phyloP scores from a whole-genome alignment of 2,797 vertebrate genomes.

The Coreius guichenoti region DNA sequence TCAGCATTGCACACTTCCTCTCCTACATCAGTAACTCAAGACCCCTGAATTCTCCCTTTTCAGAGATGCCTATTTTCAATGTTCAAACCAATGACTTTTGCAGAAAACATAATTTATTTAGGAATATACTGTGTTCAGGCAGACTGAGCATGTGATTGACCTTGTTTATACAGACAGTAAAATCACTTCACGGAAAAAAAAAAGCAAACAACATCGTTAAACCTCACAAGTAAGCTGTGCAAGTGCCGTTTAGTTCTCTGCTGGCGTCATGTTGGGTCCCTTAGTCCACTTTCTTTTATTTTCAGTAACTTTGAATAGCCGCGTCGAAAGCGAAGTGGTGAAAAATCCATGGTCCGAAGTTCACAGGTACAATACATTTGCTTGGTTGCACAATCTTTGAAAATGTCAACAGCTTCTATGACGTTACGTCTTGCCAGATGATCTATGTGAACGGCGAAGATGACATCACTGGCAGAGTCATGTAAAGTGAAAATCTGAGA shows the following conservation, averaged over 20 bases:
- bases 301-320: conserved; percentile 22
- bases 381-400: conserved; percentile 25
- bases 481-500: conserved; percentile 3
- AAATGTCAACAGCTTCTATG: conserved; percentile 23
- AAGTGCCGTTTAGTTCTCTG: conserved; percentile 55
- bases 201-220: conserved; percentile 61
- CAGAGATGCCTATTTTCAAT: conserved; percentile 68
- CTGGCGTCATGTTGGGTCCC: conserved; percentile 59
- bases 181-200: conserved; percentile 71
- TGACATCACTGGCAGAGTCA: conserved; percentile 17
- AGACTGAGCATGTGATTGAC: conserved; percentile 76
- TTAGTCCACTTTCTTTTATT: conserved; percentile 44
- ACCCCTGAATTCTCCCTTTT: neutral
- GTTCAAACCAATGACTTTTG: conserved; percentile 33
- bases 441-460: conserved; percentile 3
- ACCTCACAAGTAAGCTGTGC: conserved; percentile 45
- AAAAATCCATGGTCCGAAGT: conserved; percentile 36
- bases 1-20: neutral
- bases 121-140: conserved; percentile 81
- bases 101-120: conserved; percentile 54
- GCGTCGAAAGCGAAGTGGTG: conserved; percentile 26
- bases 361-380: conserved; percentile 24
- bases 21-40: neutral
- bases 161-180: conserved; percentile 70
- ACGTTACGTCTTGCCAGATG: conserved; percentile 19